Conservation (phyloP, 2,797 vertebrate species). For the Rhynchonycteris naso region DNA sequence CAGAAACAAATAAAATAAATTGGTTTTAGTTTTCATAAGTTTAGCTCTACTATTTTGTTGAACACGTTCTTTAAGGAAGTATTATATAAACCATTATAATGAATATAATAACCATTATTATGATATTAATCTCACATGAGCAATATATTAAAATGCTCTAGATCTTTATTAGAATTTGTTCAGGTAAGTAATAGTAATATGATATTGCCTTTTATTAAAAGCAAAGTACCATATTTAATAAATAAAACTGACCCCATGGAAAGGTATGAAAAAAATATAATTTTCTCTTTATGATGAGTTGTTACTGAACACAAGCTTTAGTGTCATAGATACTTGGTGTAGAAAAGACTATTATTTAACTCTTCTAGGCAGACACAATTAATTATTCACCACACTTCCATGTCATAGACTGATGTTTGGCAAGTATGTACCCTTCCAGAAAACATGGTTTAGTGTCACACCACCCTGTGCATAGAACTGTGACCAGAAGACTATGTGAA, state of each 20-base stretch:
- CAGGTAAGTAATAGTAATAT: neutral
- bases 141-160: neutral
- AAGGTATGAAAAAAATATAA: neutral
- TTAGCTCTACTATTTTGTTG: constrained; percentile 23
- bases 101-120: neutral
- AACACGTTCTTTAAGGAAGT: neutral
- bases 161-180: constrained; percentile 20
- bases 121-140: neutral
- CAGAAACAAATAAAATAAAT: neutral
- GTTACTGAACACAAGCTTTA: neutral
- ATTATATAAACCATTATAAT: neutral
- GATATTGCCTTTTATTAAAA: constrained; percentile 4
- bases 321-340: neutral
- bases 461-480: neutral
- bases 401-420: neutral
- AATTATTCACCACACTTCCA: neutral
- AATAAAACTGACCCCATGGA: neutral
- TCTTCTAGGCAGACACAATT: neutral
- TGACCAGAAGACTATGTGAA: no score
- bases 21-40: constrained; percentile 30
- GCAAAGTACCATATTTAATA: constrained; percentile 15
- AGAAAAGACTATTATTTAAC: neutral
- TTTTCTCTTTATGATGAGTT: neutral
- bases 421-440: neutral
- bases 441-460: neutral